A percentile compares a stretch with the other conserved stretches of the same genome.
These are phyloP conservation scores for Idaea biselata DNA, from an alignment of 2,888 invertebrate genomes.

Conservation along the genomic window DNA sequence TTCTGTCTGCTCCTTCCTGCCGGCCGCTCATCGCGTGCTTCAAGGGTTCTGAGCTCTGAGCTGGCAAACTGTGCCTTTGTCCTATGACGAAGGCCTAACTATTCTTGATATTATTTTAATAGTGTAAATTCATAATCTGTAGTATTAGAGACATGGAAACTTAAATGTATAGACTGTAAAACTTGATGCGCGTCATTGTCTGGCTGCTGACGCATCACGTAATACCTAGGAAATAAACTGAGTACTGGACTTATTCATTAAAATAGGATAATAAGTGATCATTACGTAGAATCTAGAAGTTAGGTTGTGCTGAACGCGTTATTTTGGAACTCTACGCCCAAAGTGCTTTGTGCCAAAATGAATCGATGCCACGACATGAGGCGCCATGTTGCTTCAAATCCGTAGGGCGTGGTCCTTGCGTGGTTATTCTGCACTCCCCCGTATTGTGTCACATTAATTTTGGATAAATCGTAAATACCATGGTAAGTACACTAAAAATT, in stretches of 20 bases:
- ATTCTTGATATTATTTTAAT: not conserved
- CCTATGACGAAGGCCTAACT: slow-evolving; percentile 7
- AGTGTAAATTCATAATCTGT: not conserved
- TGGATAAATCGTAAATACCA: slow-evolving; percentile 46
- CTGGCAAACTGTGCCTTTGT: slow-evolving; percentile 12
- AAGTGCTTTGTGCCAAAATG: not conserved
- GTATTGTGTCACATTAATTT: slow-evolving; percentile 40
- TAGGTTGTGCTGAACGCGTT: not conserved
- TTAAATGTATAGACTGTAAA: not conserved
- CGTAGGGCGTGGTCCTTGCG: slow-evolving; percentile 58
- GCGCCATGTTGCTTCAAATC: slow-evolving; percentile 66
- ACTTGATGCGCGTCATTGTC: not conserved
- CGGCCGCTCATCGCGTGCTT: slow-evolving; percentile 29
- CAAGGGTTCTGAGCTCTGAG: slow-evolving; percentile 22
- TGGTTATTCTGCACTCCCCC: slow-evolving; percentile 36
- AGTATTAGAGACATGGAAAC: not conserved
- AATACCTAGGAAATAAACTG: not conserved
- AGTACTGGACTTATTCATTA: not conserved
- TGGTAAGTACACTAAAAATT: slow-evolving; percentile 57
- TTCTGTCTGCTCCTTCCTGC: slow-evolving; percentile 45
- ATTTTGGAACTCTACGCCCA: not conserved
- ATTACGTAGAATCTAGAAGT: not conserved
- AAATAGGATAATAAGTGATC: not conserved
- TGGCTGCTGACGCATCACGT: not conserved
- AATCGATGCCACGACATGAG: slow-evolving; percentile 36